Percentiles rank a stretch among this genome's conserved stretches.
phyloP scores from a whole-genome alignment of 2,113 vertebrate genomes.

The Alectura lathami region DNA sequence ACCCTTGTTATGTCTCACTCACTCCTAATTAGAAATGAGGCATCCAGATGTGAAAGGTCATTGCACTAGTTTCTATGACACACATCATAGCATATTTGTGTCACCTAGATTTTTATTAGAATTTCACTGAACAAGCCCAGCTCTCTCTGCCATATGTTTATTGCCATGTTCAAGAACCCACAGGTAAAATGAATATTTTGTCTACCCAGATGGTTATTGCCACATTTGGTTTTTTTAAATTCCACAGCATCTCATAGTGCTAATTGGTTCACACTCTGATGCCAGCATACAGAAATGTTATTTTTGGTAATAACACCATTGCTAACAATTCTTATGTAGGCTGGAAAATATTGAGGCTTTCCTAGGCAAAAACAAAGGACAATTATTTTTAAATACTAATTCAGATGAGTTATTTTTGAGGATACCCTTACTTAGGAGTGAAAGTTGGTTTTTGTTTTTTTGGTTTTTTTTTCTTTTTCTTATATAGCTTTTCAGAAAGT shows the following conservation, averaged over 20 bases:
- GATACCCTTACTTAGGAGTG: neutral
- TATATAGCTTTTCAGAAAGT: neutral
- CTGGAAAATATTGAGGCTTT: neutral
- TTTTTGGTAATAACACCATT: conserved; percentile 8
- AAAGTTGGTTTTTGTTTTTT: neutral
- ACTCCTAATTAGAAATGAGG: conserved; percentile 55
- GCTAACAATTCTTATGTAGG: neutral
- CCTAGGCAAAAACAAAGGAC: neutral
- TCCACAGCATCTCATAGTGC: conserved; percentile 23
- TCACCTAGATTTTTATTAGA: conserved; percentile 62
- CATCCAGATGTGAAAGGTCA: conserved; percentile 61
- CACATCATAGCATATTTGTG: conserved; percentile 50
- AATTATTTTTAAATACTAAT: neutral
- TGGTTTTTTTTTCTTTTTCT: neutral
- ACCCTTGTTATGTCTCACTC: conserved; percentile 60
- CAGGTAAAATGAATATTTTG: conserved; percentile 60
- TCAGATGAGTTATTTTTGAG: neutral
- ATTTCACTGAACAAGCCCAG: conserved; percentile 37
- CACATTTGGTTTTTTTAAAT: conserved; percentile 35
- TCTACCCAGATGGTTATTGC: conserved; percentile 59
- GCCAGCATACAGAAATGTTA: conserved; percentile 12
- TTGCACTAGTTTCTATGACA: conserved; percentile 38
- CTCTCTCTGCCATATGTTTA: conserved; percentile 58
- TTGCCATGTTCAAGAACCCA: conserved; percentile 37
- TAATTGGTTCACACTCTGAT: conserved; percentile 60